Percentiles rank a stretch among this genome's conserved stretches.
Conservation (phyloP, 2,113 vertebrate species). For the Eulemur macaco region DNA sequence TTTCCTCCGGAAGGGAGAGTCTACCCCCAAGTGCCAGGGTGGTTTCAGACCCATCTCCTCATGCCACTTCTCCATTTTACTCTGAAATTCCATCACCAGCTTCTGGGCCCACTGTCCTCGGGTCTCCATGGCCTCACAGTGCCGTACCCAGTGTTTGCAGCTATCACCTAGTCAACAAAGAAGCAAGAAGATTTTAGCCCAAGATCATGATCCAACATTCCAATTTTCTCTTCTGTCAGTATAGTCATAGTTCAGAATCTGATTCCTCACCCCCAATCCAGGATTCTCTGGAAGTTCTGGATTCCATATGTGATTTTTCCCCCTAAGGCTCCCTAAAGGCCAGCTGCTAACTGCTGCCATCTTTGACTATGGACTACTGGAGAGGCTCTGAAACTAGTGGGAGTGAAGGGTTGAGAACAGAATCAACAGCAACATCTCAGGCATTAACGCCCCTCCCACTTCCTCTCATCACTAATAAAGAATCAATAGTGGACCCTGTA, state of each 20-base stretch:
- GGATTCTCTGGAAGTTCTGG: background rate
- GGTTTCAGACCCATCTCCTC: conserved; percentile 77
- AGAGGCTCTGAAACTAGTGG: background rate
- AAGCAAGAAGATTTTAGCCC: conserved; percentile 32
- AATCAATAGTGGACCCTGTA: background rate
- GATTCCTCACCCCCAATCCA: background rate
- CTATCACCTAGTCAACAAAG: conserved; percentile 84
- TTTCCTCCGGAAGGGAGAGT: conserved; percentile 85
- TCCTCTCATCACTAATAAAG: background rate
- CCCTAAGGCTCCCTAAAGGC: background rate
- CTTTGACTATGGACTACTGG: background rate
- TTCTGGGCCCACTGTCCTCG: conserved; percentile 93
- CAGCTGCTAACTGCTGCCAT: background rate
- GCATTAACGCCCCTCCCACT: background rate
- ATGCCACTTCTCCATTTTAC: conserved; percentile 84
- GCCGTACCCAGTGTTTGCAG: conserved; percentile 94
- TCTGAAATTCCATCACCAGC: conserved; percentile 92
- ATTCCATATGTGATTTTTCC: background rate
- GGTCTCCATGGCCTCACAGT: conserved; percentile 94
- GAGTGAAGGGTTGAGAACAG: background rate
- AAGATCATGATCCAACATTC: background rate
- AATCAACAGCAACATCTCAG: background rate
- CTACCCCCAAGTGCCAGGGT: conserved; percentile 74
- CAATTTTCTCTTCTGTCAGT: background rate
- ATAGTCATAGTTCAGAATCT: conserved; percentile 6